A percentile compares a stretch with the other conserved stretches of the same genome.
Conservation (phyloP, 2,113 vertebrate genomes). For the Seriola rivoliana region DNA sequence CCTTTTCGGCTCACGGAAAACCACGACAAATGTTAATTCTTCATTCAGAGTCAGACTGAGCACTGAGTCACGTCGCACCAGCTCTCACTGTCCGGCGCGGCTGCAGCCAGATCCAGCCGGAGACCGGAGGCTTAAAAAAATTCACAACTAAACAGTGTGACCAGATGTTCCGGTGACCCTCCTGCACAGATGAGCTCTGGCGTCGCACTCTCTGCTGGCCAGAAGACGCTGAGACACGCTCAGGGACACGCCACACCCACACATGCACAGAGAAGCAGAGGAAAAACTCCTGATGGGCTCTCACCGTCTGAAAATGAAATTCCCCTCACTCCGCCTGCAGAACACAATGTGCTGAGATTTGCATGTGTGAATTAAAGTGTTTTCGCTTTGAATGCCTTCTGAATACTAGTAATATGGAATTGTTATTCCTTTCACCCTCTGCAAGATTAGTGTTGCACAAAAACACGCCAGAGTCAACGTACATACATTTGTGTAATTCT, state of each 20-base stretch:
- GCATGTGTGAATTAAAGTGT: conserved; percentile 52
- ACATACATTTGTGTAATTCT: conserved; percentile 17
- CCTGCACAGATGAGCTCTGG: conserved; percentile 50
- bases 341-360: conserved; percentile 49
- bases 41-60: conserved; percentile 22
- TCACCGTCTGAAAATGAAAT: conserved; percentile 57
- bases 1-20: background rate
- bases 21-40: conserved; percentile 37
- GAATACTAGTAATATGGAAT: conserved; percentile 20
- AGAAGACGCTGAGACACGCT: conserved; percentile 38
- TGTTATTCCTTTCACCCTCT: conserved; percentile 20
- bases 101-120: background rate
- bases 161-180: conserved; percentile 65
- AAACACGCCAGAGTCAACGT: background rate
- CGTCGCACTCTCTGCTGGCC: conserved; percentile 47
- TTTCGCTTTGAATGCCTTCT: background rate
- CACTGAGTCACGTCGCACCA: conserved; percentile 29
- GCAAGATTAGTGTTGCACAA: background rate
- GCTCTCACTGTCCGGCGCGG: conserved; percentile 15
- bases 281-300: conserved; percentile 42
- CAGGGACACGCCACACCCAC: conserved; percentile 43
- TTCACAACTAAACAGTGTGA: conserved; percentile 48
- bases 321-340: conserved; percentile 26
- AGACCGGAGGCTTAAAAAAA: conserved; percentile 9
- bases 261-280: conserved; percentile 6